Conservation (phyloP, 2,113 vertebrate genomes). For the Ageneiosus marmoratus region DNA sequence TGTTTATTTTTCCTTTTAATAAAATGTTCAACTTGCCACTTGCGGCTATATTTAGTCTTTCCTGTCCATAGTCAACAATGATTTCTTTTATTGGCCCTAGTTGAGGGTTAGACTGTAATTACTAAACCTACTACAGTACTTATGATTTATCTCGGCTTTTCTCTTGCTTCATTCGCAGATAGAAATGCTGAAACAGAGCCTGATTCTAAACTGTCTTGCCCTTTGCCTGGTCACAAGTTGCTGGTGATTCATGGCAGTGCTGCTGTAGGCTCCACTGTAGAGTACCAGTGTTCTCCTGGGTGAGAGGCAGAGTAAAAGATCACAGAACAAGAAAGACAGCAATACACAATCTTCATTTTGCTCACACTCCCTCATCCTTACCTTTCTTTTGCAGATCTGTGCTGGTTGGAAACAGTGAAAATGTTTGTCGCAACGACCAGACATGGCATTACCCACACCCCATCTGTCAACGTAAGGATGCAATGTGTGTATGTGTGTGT, state of each 20-base stretch:
- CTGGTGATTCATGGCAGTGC: slow-evolving; percentile 67
- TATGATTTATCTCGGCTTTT: neutral
- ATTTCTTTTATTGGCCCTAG: neutral
- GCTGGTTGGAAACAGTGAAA: slow-evolving; percentile 71
- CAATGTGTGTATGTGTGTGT: slow-evolving; percentile 10
- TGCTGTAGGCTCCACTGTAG: slow-evolving; percentile 64
- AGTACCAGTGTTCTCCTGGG: slow-evolving; percentile 74
- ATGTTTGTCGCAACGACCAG: slow-evolving; percentile 72
- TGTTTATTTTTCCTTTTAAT: too few relatives aligned
- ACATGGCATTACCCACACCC: slow-evolving; percentile 76
- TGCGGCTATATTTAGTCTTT: too few relatives aligned
- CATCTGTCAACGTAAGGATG: slow-evolving; percentile 74
- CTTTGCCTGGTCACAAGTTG: slow-evolving; percentile 65
- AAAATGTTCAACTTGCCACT: too few relatives aligned
- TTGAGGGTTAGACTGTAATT: neutral
- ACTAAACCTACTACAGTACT: neutral
- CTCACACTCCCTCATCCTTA: slow-evolving; percentile 2
- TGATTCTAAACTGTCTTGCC: slow-evolving; percentile 58
- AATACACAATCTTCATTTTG: slow-evolving; percentile 31
- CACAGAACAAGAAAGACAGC: slow-evolving; percentile 37
- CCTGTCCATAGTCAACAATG: neutral
- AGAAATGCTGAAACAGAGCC: slow-evolving; percentile 2
- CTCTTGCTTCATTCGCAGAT: slow-evolving; percentile 17
- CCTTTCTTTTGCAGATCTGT: slow-evolving; percentile 63
- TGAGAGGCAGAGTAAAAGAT: slow-evolving; percentile 56